These are phyloP conservation scores for Borostomias antarcticus DNA, from an alignment of 2,797 vertebrate genomes.

Conservation along the genomic window DNA sequence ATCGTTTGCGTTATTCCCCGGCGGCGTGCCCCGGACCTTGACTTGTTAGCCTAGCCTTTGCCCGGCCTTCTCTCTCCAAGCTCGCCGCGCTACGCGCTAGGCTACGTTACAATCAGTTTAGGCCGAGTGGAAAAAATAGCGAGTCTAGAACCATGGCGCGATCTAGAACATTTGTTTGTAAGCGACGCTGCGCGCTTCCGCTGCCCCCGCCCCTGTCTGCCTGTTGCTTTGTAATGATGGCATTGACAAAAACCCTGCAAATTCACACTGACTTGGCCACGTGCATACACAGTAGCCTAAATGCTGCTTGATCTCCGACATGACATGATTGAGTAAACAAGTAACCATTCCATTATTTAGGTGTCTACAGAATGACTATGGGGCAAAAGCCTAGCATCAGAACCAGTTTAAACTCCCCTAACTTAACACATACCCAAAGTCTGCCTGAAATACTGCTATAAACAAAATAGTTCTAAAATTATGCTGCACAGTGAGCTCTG, in stretches of 20 bases:
- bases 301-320: no score
- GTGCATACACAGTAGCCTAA: no score
- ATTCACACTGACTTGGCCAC: no score
- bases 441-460: not conserved
- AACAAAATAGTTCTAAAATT: not conserved
- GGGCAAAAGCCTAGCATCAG: no score
- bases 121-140: constrained; percentile 40
- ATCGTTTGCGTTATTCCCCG: constrained; percentile 12
- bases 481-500: not conserved
- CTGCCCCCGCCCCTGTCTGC: constrained; percentile 42
- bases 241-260: not conserved
- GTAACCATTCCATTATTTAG: no score
- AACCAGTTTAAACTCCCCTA: no score
- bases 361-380: no score
- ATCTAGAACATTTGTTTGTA: constrained; percentile 55
- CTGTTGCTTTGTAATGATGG: constrained; percentile 31
- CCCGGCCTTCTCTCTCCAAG: constrained; percentile 22
- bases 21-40: constrained; percentile 19
- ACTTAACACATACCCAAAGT: not conserved
- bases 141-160: constrained; percentile 24
- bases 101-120: constrained; percentile 71
- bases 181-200: constrained; percentile 43
- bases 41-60: constrained; percentile 16
- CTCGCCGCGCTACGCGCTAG: constrained; percentile 45
- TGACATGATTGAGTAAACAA: no score